Percentiles rank a stretch among this genome's conserved stretches.
phyloP scores from a whole-genome alignment of 2,113 vertebrate species.

The Andinoacara biseriatus region DNA sequence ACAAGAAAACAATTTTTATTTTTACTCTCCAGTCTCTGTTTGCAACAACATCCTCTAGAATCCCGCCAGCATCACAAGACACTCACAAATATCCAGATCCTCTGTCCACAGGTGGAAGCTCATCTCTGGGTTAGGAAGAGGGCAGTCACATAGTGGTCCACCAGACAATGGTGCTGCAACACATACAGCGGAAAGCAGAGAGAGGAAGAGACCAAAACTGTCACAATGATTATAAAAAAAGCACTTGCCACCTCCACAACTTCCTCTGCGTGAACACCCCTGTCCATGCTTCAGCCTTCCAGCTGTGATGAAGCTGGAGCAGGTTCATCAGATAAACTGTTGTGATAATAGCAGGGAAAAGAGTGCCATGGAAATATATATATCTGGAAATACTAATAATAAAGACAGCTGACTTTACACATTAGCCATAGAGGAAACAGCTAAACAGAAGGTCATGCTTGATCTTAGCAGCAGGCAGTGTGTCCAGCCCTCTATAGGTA shows the following conservation, averaged over 20 bases:
- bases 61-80: background rate
- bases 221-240: slow-evolving; percentile 68
- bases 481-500: background rate
- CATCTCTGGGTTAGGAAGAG: slow-evolving; percentile 89
- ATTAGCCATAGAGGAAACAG: slow-evolving; percentile 7
- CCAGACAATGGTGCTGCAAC: slow-evolving; percentile 69
- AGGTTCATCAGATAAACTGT: slow-evolving; percentile 25
- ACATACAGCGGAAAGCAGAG: slow-evolving; percentile 38
- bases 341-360: slow-evolving; percentile 19
- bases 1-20: background rate
- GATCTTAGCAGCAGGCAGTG: slow-evolving; percentile 4
- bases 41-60: slow-evolving; percentile 32
- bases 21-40: background rate
- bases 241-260: background rate
- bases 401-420: slow-evolving; percentile 33
- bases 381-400: slow-evolving; percentile 39
- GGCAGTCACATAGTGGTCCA: slow-evolving; percentile 65
- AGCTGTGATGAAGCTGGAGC: slow-evolving; percentile 15
- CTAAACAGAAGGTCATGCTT: background rate
- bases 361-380: slow-evolving; percentile 43
- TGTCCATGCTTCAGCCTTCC: slow-evolving; percentile 19
- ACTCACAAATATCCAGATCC: slow-evolving; percentile 84
- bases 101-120: slow-evolving; percentile 92
- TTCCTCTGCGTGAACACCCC: slow-evolving; percentile 29
- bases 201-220: slow-evolving; percentile 61